Percentiles rank a stretch among this genome's conserved stretches.
Conservation (phyloP, 2,888 invertebrate species). For the Ferrisia virgata region DNA sequence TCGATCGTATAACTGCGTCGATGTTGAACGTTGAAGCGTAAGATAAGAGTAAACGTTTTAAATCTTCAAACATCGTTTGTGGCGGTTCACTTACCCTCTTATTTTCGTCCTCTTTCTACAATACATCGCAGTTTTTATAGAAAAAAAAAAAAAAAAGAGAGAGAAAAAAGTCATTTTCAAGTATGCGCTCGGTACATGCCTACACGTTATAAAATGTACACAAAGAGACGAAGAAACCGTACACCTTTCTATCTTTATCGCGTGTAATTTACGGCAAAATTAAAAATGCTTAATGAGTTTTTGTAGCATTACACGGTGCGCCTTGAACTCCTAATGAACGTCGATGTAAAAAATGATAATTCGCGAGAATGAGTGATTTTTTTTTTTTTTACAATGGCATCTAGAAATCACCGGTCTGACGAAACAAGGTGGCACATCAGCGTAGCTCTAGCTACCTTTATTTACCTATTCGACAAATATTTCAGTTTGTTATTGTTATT, state of each 20-base stretch:
- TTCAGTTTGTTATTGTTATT: too few relatives aligned
- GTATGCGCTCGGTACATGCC: neutral
- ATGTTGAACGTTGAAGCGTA: too few relatives aligned
- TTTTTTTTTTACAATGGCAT: neutral
- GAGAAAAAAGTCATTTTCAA: neutral
- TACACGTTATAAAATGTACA: neutral
- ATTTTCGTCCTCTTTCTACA: neutral
- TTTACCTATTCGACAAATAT: too few relatives aligned
- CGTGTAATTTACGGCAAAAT: constrained; percentile 11
- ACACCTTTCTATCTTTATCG: neutral
- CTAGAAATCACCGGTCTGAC: neutral
- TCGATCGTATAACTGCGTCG: too few relatives aligned
- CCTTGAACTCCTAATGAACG: neutral
- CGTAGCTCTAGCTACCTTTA: too few relatives aligned
- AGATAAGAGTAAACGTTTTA: too few relatives aligned
- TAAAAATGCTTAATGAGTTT: neutral
- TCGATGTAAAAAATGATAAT: neutral
- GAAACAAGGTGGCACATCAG: neutral
- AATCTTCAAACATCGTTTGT: too few relatives aligned
- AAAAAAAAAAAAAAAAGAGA: too few relatives aligned
- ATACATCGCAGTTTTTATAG: neutral
- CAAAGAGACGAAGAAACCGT: neutral
- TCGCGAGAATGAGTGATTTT: neutral
- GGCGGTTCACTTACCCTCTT: too few relatives aligned
- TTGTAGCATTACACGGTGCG: neutral